Percentiles rank a stretch among this genome's conserved stretches.
Evolutionary conservation across 2,113 vertebrate genomes (phyloP).

Genomic region (Alectura lathami): DNA sequence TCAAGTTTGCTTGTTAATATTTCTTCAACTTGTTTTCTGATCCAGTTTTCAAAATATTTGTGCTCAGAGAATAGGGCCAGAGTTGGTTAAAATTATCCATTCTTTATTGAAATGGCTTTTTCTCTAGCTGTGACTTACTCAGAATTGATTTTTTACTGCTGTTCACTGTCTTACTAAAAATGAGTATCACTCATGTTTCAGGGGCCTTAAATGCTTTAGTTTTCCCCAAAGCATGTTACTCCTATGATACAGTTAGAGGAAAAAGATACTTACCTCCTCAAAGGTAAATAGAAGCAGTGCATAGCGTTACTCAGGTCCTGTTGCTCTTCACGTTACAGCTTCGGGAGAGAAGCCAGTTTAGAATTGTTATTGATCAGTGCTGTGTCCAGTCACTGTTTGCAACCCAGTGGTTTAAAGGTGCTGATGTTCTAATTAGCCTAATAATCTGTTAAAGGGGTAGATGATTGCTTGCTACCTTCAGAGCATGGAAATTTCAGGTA

Average conservation of each 20-base stretch:
- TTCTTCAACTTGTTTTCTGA: neutral
- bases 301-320: neutral
- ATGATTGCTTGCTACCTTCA: neutral
- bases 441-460: neutral
- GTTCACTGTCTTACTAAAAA: neutral
- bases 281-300: neutral
- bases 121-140: neutral
- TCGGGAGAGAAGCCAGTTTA: neutral
- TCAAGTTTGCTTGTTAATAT: neutral
- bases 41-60: neutral
- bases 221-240: neutral
- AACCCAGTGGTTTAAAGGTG: neutral
- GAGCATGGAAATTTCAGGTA: neutral
- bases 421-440: neutral
- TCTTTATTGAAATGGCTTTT: neutral
- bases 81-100: neutral
- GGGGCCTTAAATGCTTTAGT: neutral
- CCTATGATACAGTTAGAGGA: neutral
- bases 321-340: neutral
- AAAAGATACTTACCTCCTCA: neutral
- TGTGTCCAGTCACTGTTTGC: neutral
- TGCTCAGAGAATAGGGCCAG: neutral
- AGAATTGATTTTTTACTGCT: neutral
- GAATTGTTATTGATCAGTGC: neutral
- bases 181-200: neutral